Evolutionary conservation across 2,888 invertebrate species (phyloP).

Genomic region (Cerceris ruficornis): DNA sequence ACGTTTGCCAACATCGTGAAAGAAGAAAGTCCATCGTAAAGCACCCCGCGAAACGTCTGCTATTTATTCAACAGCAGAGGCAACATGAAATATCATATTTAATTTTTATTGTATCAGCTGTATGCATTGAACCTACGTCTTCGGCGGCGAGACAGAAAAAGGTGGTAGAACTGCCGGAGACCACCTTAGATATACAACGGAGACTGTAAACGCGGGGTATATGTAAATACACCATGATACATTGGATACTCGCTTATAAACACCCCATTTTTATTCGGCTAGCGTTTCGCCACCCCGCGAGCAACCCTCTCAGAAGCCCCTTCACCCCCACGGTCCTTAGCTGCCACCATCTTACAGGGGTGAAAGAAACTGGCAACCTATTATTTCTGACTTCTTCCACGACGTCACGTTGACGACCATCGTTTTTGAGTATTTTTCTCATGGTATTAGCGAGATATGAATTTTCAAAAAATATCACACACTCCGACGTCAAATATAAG

Average conservation of each 20-base stretch:
- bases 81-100: slow-evolving; percentile 78
- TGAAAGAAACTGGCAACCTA: slow-evolving; percentile 64
- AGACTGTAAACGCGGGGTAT: slow-evolving; percentile 74
- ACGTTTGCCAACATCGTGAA: background rate
- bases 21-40: slow-evolving; percentile 25
- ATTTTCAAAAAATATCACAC: background rate
- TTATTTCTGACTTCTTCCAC: slow-evolving; percentile 72
- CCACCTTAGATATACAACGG: slow-evolving; percentile 67
- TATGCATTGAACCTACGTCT: slow-evolving; percentile 67
- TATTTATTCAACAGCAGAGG: slow-evolving; percentile 70
- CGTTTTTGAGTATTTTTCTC: slow-evolving; percentile 6
- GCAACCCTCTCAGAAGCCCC: slow-evolving; percentile 44
- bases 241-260: slow-evolving; percentile 82
- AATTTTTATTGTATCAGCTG: slow-evolving; percentile 80
- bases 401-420: slow-evolving; percentile 63
- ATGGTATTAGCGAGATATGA: background rate
- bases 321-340: slow-evolving; percentile 51
- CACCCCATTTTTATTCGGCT: slow-evolving; percentile 82
- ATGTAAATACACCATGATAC: slow-evolving; percentile 82
- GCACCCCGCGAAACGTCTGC: slow-evolving; percentile 60
- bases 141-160: slow-evolving; percentile 30
- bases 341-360: slow-evolving; percentile 33
- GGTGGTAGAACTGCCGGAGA: slow-evolving; percentile 43
- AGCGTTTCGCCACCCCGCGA: slow-evolving; percentile 76
- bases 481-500: too few species aligned